These are phyloP conservation scores for Cebidichthys violaceus DNA, from an alignment of 2,113 vertebrate genomes.

Conservation along the genomic window DNA sequence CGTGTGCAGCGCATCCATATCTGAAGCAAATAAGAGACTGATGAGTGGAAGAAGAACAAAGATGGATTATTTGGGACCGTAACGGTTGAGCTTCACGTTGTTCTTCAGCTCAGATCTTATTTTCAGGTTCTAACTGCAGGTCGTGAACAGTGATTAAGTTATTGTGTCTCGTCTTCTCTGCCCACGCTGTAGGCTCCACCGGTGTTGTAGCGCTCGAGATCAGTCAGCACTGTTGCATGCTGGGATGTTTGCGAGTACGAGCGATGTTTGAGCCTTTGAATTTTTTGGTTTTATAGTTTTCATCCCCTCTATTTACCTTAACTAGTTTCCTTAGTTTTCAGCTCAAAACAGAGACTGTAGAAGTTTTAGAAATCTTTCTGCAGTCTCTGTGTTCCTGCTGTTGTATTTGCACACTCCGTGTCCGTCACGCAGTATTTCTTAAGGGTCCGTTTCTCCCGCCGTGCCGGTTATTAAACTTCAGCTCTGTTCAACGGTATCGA, in stretches of 20 bases:
- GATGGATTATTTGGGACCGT: background rate
- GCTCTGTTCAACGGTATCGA: constrained; percentile 27
- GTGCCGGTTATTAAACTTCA: background rate
- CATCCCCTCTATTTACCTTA: background rate
- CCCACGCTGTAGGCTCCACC: background rate
- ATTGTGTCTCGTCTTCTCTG: background rate
- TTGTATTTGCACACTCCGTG: background rate
- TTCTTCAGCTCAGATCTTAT: background rate
- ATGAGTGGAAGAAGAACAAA: background rate
- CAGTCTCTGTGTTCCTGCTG: background rate
- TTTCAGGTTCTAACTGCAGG: constrained; percentile 18
- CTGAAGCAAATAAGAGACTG: background rate
- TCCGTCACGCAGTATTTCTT: background rate
- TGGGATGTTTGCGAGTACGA: background rate
- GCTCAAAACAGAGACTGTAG: background rate
- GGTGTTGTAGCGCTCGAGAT: background rate
- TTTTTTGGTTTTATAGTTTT: background rate
- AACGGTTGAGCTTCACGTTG: background rate
- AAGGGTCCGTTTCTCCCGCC: background rate
- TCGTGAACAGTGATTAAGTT: constrained; percentile 21
- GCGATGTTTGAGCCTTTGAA: constrained; percentile 4
- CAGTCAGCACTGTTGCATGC: background rate
- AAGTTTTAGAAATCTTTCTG: background rate
- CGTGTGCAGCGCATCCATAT: background rate
- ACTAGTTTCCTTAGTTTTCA: background rate